Evolutionary conservation across 2,797 vertebrate genomes (phyloP).

Genomic region (Manis javanica): DNA sequence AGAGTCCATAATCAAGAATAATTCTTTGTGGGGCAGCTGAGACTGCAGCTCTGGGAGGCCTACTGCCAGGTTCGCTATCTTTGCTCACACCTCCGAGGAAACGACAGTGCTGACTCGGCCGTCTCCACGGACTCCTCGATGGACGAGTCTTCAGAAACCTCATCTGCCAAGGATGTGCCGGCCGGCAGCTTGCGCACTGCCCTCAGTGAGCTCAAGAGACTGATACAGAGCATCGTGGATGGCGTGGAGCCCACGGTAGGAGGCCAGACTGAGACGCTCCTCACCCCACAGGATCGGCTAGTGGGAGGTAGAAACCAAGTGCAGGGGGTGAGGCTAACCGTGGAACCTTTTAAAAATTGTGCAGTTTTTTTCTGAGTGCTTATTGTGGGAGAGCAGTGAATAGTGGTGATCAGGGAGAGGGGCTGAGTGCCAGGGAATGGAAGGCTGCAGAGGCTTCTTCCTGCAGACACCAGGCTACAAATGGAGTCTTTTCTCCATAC

Average conservation of each 20-base stretch:
- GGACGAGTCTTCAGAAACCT: slow-evolving; percentile 98
- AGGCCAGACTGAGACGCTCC: background rate
- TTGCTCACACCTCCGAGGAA: slow-evolving; percentile 96
- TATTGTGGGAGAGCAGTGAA: background rate
- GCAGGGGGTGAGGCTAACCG: background rate
- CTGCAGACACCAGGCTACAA: background rate
- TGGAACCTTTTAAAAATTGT: background rate
- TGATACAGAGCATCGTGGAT: slow-evolving; percentile 96
- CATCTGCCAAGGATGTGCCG: slow-evolving; percentile 96
- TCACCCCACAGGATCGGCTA: background rate
- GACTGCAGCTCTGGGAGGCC: slow-evolving; percentile 97
- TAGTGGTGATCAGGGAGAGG: background rate
- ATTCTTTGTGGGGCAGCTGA: slow-evolving; percentile 88
- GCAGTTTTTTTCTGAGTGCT: background rate
- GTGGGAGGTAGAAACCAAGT: background rate
- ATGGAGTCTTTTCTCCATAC: background rate
- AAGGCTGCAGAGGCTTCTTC: background rate
- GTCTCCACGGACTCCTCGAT: slow-evolving; percentile 98
- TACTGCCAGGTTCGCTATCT: slow-evolving; percentile 96
- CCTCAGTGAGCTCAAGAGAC: slow-evolving; percentile 95
- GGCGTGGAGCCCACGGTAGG: slow-evolving; percentile 95
- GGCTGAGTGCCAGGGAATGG: background rate
- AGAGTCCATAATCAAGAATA: background rate
- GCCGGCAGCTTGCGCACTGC: slow-evolving; percentile 94
- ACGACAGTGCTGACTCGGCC: slow-evolving; percentile 95